Evolutionary conservation across 2,888 invertebrate species (phyloP), one percentile per base, ranked within the genome.

Genomic region (Drosophila glabriapex): DNA sequence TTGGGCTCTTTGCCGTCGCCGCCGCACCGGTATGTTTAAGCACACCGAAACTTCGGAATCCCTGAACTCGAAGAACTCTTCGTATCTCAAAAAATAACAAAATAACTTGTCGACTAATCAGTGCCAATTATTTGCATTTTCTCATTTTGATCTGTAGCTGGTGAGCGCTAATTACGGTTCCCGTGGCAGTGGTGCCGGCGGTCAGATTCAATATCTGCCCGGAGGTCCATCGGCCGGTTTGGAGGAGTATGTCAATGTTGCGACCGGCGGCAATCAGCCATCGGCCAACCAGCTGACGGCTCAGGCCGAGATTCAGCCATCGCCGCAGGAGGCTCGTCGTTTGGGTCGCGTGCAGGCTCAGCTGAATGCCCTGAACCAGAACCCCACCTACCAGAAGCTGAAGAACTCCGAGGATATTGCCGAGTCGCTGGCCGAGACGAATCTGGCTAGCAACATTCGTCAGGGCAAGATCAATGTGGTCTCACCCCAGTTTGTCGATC

Each of bases 361-460:
- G 73, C 69, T 91, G 12, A 82, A 87, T 9, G 90, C 90, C 4
- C 81, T 92, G 55, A 91, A 91, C 79, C 63, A 76, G 66, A 91
- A 81, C 41, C 85, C 92, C 71, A 83, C 81, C 61, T 92, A 91
- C 60, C 89, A 87, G 66, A 91, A 87, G 67, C 79, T 91, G 70
- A 90, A 91, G 79, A 92, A 90, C 76, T 91, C 92, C 41, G 92
- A 92, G 62, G 88, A 92, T 28, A 91, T 93, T 64, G 91, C 91
- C 67, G 92, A 93, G n/a, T 87, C 92, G 0, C 76, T 93, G 56
- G 91, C 92, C 50, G 90, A 92, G 68, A 82, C 81, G 52, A 87
- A 83, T 65, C 72, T 92, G 82, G 91, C 92, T 53, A 78, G 86
- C 68, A 91, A 88, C 76, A 92, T 93, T 22, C 93, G 92, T 39